These are phyloP conservation scores for Tetragonula carbonaria DNA, from an alignment of 2,888 invertebrate genomes.

Conservation along the genomic window DNA sequence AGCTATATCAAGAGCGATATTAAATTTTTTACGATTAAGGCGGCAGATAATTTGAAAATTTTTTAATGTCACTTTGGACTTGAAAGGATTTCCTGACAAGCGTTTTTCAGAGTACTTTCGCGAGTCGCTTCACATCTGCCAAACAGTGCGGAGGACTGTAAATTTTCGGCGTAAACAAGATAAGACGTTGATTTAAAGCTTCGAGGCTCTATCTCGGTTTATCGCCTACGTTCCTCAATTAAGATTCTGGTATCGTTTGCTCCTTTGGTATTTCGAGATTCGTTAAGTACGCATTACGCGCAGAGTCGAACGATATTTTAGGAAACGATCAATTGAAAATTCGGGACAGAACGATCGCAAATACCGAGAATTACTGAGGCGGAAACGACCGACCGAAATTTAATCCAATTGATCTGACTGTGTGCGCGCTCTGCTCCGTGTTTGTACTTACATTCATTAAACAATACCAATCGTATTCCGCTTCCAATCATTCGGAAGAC, in stretches of 20 bases:
- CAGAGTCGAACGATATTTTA: not conserved
- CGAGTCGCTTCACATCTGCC: not conserved
- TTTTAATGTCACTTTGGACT: not conserved
- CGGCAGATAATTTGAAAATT: too few relatives aligned
- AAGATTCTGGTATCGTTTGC: not conserved
- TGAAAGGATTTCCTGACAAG: not conserved
- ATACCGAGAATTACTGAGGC: not conserved
- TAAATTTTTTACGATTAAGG: too few relatives aligned
- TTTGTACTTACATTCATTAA: not conserved
- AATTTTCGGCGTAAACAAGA: not conserved
- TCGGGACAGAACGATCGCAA: not conserved
- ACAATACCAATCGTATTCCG: not conserved
- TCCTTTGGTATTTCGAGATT: not conserved
- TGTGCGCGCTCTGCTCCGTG: not conserved
- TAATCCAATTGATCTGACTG: not conserved
- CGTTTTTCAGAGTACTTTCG: not conserved
- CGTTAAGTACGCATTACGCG: not conserved
- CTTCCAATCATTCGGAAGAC: not conserved
- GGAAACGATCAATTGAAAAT: not conserved
- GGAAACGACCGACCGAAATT: not conserved
- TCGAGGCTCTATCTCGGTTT: not conserved
- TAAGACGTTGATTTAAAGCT: not conserved
- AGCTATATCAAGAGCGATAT: not conserved
- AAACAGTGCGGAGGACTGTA: not conserved
- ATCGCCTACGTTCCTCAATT: not conserved